Percentiles rank a stretch among this genome's conserved stretches.
Conservation (phyloP, 1,140 invertebrate species). For the Zaprionus ornatus region DNA sequence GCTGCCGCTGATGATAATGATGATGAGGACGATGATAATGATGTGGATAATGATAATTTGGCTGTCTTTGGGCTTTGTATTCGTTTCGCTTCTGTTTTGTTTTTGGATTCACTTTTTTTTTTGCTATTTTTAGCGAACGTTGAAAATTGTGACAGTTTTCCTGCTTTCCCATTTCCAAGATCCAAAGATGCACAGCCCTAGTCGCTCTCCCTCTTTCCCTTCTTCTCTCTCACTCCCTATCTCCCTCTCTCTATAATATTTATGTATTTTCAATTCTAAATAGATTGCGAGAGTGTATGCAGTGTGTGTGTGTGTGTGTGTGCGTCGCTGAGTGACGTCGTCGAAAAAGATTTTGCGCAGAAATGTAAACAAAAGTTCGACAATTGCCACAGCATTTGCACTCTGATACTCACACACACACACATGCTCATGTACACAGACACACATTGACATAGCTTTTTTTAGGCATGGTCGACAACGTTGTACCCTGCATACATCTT, state of each 20-base stretch:
- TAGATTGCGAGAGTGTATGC: constrained; percentile 35
- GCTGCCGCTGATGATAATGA: constrained; percentile 21
- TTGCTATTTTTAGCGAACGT: constrained; percentile 69
- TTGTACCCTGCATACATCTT: not conserved
- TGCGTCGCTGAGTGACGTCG: constrained; percentile 65
- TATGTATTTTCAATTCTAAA: constrained; percentile 63
- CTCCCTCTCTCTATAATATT: constrained; percentile 33
- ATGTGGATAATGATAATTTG: constrained; percentile 19
- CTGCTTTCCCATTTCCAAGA: constrained; percentile 43
- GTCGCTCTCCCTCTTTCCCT: not conserved
- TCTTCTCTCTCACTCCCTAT: not conserved
- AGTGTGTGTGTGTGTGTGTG: constrained; percentile 51
- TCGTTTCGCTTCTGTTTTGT: constrained; percentile 38
- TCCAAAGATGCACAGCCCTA: constrained; percentile 18
- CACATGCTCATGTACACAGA: not conserved
- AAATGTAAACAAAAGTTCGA: constrained; percentile 62
- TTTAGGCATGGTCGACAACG: not conserved
- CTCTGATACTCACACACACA: constrained; percentile 7
- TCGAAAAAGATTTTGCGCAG: constrained; percentile 62
- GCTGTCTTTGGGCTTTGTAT: constrained; percentile 6
- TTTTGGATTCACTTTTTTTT: constrained; percentile 34
- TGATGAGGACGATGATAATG: constrained; percentile 29
- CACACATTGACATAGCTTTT: constrained; percentile 32
- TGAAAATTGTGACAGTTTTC: constrained; percentile 78
- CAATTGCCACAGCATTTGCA: constrained; percentile 36